Base-by-base conservation (phyloP, 2,888 invertebrate species). In the Carabus problematicus region DNA sequence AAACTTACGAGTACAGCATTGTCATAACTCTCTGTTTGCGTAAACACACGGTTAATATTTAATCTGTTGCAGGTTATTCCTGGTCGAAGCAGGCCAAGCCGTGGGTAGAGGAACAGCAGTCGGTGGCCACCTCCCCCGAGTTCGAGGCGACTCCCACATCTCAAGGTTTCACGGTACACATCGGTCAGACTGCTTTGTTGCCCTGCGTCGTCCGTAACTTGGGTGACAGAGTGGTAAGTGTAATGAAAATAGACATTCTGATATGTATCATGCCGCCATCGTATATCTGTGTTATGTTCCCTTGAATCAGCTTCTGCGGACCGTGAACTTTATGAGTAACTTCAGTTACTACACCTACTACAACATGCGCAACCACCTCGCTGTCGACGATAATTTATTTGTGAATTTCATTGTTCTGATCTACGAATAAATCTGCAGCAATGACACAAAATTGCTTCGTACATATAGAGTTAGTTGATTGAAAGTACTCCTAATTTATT, bases 161-260 rank as follows among this genome's bases (percentile, higher is more conserved):
- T 8, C 72, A 72, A 14, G 67, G 61, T 52, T 18, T 75, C 18
- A 77, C 79, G 58, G 82, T 82, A 12, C 74, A 74, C 40, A 75
- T 75, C 43, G 82, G 81, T 14, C 81, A 82, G 73, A 80, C 82
- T 19, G 77, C 81, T 16, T 77, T 81, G 67, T 74, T 82, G 68
- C 81, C 82, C 12, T 82, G 82, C 72, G 79, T 79, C 18, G 80
- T 82, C 12, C 76, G 77, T 64, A 76, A 80, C 72, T 75, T 82
- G 11, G 80, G 80, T 61, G 81, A 80, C 72, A 82, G 81, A 79
- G 79, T 82, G 76, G 82, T 82, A 74, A 79, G 81, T 77, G 69
- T 52, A 63, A n/a, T 58, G 12, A 41, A 66, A 59, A 56, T 66
- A 9, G 52, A 52, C 52, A 52, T 29, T 29, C 29, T 29, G 29